Evolutionary conservation across 2,113 vertebrate species (phyloP), one percentile per base, ranked within the genome.

Genomic region (Ctenomys sociabilis): DNA sequence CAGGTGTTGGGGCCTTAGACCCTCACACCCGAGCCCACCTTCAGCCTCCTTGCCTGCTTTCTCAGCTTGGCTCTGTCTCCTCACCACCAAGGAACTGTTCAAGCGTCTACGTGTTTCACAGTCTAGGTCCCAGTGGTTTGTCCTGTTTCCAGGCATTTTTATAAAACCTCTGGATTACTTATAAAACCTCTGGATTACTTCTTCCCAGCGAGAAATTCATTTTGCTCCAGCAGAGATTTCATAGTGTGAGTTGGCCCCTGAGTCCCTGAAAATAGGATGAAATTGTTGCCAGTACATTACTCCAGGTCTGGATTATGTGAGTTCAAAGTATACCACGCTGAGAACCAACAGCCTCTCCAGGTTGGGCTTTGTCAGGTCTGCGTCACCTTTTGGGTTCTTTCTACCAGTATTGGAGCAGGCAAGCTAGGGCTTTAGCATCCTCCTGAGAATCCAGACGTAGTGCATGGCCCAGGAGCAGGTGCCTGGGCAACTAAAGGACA

Each of bases 1-100:
- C 57, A 3, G 0, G 0, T 17, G 10, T n/a, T 43, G 68, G 43
- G 30, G 19, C 3, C 77, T 35, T 0, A 21, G 54, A 82, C 4
- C 21, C 85, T 72, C 64, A 35, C 59, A 17, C 26, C 7, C 8
- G 35, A 81, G n/a, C 52, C 14, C 11, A 19, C 5, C n/a, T 7
- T 16, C 30, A 21, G 43, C 49, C 78, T 77, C 3, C 37, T 45
- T 87, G 1, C 16, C 9, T 40, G 22, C 21, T 70, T 3, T 24
- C 52, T 72, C 32, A 64, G 66, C 81, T 77, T 24, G 22, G 30
- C 43, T 59, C 40, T 28, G 10, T 30, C 37, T 80, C 1, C 0
- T 26, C 45, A 7, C 22, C 12, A 32, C 37, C 4, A 0, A 30
- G 75, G 45, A 13, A 22, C 21, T 26, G 37, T 24, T 86, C 61